A percentile compares a stretch with the other conserved stretches of the same genome.
Conservation (phyloP, 2,797 vertebrate genomes). For the Acanthornis magna region DNA sequence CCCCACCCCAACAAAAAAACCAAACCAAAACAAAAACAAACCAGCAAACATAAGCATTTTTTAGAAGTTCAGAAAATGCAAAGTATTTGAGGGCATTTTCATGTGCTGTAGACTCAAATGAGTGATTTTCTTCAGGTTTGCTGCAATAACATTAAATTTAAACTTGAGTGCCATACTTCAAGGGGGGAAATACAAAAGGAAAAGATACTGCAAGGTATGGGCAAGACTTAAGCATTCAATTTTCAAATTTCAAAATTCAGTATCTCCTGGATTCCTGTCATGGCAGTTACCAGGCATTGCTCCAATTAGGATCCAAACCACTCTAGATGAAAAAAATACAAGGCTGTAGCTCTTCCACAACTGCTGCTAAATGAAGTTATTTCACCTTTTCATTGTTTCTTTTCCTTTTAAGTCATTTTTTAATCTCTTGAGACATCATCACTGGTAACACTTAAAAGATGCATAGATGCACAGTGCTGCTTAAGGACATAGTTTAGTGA, state of each 20-base stretch:
- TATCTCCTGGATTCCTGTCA: neutral
- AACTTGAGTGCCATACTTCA: neutral
- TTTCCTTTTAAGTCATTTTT: neutral
- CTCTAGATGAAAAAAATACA: neutral
- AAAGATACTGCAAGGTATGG: neutral
- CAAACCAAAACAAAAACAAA: too few species aligned
- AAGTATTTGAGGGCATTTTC: neutral
- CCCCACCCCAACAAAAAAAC: too few species aligned
- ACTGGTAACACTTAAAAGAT: neutral
- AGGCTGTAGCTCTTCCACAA: neutral
- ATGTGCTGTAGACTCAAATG: neutral
- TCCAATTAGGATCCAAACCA: neutral
- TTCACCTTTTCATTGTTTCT: neutral
- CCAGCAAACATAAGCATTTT: neutral
- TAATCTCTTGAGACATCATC: neutral
- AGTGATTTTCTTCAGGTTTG: neutral
- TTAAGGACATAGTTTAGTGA: neutral
- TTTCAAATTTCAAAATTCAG: neutral
- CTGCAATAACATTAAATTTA: neutral
- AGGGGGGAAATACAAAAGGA: neutral
- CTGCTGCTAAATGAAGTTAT: neutral
- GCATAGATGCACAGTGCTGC: rapidly evolving
- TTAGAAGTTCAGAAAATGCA: neutral
- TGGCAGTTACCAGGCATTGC: neutral
- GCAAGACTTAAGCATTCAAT: neutral